These are phyloP conservation scores for Oncorhynchus keta DNA, from an alignment of 2,113 vertebrate genomes.

Conservation along the genomic window DNA sequence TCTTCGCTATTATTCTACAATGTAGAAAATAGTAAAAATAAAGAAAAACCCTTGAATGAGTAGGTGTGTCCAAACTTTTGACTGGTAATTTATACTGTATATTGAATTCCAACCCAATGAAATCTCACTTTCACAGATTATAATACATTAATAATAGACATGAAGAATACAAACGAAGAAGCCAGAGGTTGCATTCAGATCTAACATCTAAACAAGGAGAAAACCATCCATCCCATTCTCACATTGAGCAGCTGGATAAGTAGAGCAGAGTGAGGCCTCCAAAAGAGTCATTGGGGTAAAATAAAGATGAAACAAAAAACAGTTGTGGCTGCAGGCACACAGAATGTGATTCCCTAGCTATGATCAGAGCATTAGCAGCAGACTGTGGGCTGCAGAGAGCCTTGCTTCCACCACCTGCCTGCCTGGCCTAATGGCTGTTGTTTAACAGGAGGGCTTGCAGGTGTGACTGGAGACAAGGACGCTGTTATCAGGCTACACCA, in stretches of 20 bases:
- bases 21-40: too few relatives aligned
- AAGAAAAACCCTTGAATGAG: too few relatives aligned
- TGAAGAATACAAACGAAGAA: neutral
- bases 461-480: conserved; percentile 35
- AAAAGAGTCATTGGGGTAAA: neutral
- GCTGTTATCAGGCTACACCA: conserved; percentile 32
- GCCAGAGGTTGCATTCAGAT: neutral
- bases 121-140: neutral
- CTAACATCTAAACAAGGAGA: neutral
- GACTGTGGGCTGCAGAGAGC: conserved; percentile 6
- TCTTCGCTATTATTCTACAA: too few relatives aligned
- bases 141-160: neutral
- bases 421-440: conserved; percentile 24
- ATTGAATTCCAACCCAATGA: neutral
- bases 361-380: conserved; percentile 39
- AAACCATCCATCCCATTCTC: neutral
- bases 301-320: neutral
- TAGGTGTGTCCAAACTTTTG: too few relatives aligned
- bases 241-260: neutral
- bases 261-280: conserved; percentile 6
- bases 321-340: conserved; percentile 1
- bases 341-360: conserved; percentile 17
- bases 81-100: too few relatives aligned
- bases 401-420: neutral
- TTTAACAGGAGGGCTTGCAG: conserved; percentile 30